Percentiles rank a stretch among this genome's conserved stretches.
Evolutionary conservation across 2,797 vertebrate genomes (phyloP).

Genomic region (Lateolabrax maculatus): DNA sequence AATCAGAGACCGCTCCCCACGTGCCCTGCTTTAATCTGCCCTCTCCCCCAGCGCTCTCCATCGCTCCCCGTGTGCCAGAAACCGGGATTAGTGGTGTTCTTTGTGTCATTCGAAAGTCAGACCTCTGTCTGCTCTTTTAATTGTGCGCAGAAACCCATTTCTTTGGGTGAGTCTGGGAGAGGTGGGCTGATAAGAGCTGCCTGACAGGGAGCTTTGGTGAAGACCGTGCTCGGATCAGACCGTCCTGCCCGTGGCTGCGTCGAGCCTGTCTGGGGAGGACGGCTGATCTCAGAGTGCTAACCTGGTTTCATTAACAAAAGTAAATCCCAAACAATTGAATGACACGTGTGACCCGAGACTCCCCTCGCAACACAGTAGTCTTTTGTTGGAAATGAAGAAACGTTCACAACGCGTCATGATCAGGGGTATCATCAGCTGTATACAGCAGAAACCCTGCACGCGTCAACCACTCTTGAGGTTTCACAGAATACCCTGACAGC

Average conservation of each 20-base stretch:
- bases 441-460: not conserved
- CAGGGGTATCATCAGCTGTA: not conserved
- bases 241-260: conserved; percentile 22
- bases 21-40: conserved; percentile 72
- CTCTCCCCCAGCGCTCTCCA: conserved; percentile 40
- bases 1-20: conserved; percentile 59
- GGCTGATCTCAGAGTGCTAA: not conserved
- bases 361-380: not conserved
- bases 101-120: conserved; percentile 71
- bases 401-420: not conserved
- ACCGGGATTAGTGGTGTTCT: conserved; percentile 75
- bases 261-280: conserved; percentile 17
- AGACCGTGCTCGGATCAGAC: conserved; percentile 28
- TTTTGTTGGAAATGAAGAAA: conserved; percentile 9
- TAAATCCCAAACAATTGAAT: not conserved
- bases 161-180: conserved; percentile 34
- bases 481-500: not conserved
- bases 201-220: conserved; percentile 40
- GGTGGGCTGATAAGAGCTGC: conserved; percentile 47
- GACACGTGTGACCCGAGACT: not conserved
- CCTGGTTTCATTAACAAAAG: not conserved
- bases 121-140: conserved; percentile 68
- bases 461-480: conserved; percentile 15
- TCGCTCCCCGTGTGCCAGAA: conserved; percentile 63
- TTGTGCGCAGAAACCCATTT: conserved; percentile 49